Conservation (phyloP, 2,888 invertebrate species). For the Harpalus rufipes region DNA sequence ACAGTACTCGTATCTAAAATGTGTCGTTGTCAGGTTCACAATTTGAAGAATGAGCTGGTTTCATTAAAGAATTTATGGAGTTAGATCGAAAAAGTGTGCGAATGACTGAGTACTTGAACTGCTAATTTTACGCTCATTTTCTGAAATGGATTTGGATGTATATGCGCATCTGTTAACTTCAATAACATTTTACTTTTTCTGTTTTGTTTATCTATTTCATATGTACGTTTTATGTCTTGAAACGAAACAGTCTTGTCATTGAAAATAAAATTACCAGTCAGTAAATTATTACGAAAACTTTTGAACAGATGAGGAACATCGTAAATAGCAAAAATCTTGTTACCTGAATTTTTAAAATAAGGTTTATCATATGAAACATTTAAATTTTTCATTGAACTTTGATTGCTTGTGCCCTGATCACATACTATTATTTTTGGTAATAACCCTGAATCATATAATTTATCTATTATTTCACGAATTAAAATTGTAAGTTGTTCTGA, state of each 20-base stretch:
- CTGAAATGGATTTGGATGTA: constrained; percentile 53
- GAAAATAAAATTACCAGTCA: constrained; percentile 7
- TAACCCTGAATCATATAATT: no score
- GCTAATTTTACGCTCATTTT: constrained; percentile 62
- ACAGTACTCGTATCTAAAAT: neutral
- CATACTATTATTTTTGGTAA: neutral
- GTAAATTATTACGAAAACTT: constrained; percentile 20
- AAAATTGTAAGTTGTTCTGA: neutral
- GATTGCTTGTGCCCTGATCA: constrained; percentile 13
- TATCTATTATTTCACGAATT: no score
- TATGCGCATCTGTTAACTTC: constrained; percentile 59
- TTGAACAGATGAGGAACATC: constrained; percentile 2
- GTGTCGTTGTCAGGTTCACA: constrained; percentile 65
- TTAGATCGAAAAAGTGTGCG: neutral
- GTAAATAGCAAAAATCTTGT: constrained; percentile 8
- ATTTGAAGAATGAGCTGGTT: neutral
- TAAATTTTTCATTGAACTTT: constrained; percentile 4
- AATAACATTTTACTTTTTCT: constrained; percentile 42
- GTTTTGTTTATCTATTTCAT: constrained; percentile 41
- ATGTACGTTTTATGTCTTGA: constrained; percentile 4
- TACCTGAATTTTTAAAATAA: constrained; percentile 7
- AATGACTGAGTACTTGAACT: constrained; percentile 11
- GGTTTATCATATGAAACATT: constrained; percentile 11
- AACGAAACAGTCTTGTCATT: constrained; percentile 3
- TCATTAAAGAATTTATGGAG: neutral